A percentile compares a stretch with the other conserved stretches of the same genome.
These are phyloP conservation scores for Platycheirus rosarum DNA, from an alignment of 2,888 invertebrate species.

Conservation along the genomic window DNA sequence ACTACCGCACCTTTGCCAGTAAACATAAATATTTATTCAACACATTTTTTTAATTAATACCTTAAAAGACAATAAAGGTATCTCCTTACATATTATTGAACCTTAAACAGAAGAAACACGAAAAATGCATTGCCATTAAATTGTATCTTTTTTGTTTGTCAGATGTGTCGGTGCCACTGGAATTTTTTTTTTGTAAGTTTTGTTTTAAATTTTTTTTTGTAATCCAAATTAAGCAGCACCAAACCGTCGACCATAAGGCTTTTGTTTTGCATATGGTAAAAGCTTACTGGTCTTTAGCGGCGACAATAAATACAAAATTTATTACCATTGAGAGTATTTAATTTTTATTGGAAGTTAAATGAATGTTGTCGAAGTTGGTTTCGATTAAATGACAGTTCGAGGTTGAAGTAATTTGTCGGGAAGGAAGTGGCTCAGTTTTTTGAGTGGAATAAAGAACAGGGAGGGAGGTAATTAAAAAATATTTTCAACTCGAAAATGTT, in stretches of 20 bases:
- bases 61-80: background rate
- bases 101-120: conserved; percentile 29
- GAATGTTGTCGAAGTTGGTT: conserved; percentile 22
- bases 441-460: too few relatives aligned
- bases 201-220: background rate
- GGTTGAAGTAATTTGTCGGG: background rate
- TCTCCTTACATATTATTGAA: background rate
- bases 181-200: conserved; percentile 27
- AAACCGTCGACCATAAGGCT: conserved; percentile 5
- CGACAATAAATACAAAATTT: conserved; percentile 29
- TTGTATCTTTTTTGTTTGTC: conserved; percentile 38
- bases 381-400: background rate
- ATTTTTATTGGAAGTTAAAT: conserved; percentile 20
- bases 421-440: too few relatives aligned
- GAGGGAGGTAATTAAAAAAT: too few relatives aligned
- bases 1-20: background rate
- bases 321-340: conserved; percentile 14
- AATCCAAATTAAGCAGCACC: conserved; percentile 27
- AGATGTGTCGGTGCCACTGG: background rate
- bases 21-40: background rate
- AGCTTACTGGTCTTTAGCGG: conserved; percentile 53
- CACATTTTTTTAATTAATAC: conserved; percentile 26
- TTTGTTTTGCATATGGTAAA: conserved; percentile 48
- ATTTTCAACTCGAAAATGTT: too few relatives aligned
- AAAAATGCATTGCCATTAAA: conserved; percentile 59